These are phyloP conservation scores for Copidosoma aretas DNA, from an alignment of 2,888 invertebrate genomes.

Conservation along the genomic window DNA sequence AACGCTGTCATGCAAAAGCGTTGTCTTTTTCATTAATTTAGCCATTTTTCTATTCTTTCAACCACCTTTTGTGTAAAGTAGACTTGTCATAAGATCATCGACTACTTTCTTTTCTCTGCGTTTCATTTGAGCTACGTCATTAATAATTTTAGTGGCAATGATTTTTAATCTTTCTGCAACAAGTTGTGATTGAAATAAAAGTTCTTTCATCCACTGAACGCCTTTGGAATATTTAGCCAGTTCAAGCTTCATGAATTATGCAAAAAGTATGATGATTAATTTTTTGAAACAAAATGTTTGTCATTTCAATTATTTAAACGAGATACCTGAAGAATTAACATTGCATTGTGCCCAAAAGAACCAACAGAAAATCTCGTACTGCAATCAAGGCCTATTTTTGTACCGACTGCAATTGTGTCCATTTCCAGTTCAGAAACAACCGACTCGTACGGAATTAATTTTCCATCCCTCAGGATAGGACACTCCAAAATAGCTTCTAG, in stretches of 20 bases:
- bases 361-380: constrained; percentile 73
- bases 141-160: constrained; percentile 80
- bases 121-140: constrained; percentile 79
- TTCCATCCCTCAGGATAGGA: constrained; percentile 69
- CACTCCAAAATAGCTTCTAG: constrained; percentile 79
- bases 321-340: constrained; percentile 72
- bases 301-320: background rate
- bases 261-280: background rate
- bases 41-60: constrained; percentile 19
- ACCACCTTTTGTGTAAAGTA: constrained; percentile 68
- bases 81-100: constrained; percentile 67
- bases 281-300: background rate
- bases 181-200: constrained; percentile 76
- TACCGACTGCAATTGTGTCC: constrained; percentile 73
- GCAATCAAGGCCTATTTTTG: constrained; percentile 71
- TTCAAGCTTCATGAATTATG: constrained; percentile 69
- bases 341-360: constrained; percentile 72
- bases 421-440: constrained; percentile 81
- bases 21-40: constrained; percentile 11
- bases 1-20: too few relatives aligned
- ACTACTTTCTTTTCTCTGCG: constrained; percentile 76
- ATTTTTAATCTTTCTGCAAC: constrained; percentile 77
- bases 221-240: constrained; percentile 76
- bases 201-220: constrained; percentile 78
- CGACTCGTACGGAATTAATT: constrained; percentile 71